Evolutionary conservation across 2,113 vertebrate species (phyloP).

Genomic region (Gallinago media): DNA sequence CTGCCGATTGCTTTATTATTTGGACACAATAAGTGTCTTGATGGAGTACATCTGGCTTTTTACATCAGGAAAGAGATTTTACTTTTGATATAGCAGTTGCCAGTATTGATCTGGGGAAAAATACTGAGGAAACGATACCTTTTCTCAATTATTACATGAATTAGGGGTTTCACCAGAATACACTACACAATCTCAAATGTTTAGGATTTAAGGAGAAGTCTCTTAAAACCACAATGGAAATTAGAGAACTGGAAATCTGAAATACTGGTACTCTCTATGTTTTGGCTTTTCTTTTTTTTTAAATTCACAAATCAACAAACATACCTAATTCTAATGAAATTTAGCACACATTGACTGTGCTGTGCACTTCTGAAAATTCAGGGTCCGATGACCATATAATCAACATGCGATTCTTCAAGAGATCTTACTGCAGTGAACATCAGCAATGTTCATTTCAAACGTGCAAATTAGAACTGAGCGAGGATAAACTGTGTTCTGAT

Average conservation of each 20-base stretch:
- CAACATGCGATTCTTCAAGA: not conserved
- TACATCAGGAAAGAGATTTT: not conserved
- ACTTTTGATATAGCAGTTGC: not conserved
- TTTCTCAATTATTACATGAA: not conserved
- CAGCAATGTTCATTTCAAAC: not conserved
- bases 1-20: not conserved
- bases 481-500: not conserved
- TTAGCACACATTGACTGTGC: not conserved
- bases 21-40: not conserved
- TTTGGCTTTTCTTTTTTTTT: not conserved
- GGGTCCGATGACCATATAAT: not conserved
- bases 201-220: not conserved
- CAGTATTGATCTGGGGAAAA: not conserved
- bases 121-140: not conserved
- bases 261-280: not conserved
- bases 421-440: not conserved
- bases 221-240: not conserved
- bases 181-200: not conserved
- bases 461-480: not conserved
- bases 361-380: not conserved
- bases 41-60: not conserved
- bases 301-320: slow-evolving; percentile 2
- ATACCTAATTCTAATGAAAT: not conserved
- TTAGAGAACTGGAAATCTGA: not conserved
- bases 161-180: not conserved